Base-by-base conservation (phyloP, 1,140 invertebrate species). In the Lepidurus packardi region DNA sequence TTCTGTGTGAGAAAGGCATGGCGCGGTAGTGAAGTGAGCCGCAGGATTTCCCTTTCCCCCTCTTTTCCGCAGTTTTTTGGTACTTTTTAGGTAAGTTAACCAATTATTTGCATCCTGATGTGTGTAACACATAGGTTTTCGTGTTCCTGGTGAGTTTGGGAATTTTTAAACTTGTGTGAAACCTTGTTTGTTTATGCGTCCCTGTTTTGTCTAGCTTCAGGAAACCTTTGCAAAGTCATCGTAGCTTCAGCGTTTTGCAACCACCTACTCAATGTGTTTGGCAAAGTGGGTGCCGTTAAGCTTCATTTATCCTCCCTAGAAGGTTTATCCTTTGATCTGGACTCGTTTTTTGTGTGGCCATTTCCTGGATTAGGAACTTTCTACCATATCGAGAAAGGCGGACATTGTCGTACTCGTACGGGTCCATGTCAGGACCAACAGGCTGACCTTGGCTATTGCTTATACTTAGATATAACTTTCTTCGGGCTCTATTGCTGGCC, bases 1-100 rank as follows among this genome's bases (percentile, higher is more conserved):
- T 65, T 13, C 53, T 65, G 53, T 65, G 53, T 65, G 53, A 65
- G 53, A n/a, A 65, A 65, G 53, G 53, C 53, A 65, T 65, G 53
- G 53, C 53, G 53, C 53, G 53, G n/a, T 65, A 16, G 53, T 65
- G 53, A 65, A 65, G 53, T 65, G 53, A 65, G 16, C 21, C 13
- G 53, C 34, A 65, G 53, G 53, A 65, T 65, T 65, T 21, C 53
- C 7, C 21, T 65, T 21, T 21, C 7, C 21, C 16, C 53, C 53
- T 65, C 16, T 65, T 65, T 65, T 65, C 0, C 16, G 10, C 16
- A 13, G 16, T 65, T 65, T 21, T 65, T 9, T 65, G 53, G 16
- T 13, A 21, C 53, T 4, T 13, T 65, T 65, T 9, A 65, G 1
- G 53, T 65, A 65, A 65, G 53, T 65, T 7, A 65, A 65, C 16